Conservation (phyloP, 2,797 vertebrate species). For the Molothrus ater region DNA sequence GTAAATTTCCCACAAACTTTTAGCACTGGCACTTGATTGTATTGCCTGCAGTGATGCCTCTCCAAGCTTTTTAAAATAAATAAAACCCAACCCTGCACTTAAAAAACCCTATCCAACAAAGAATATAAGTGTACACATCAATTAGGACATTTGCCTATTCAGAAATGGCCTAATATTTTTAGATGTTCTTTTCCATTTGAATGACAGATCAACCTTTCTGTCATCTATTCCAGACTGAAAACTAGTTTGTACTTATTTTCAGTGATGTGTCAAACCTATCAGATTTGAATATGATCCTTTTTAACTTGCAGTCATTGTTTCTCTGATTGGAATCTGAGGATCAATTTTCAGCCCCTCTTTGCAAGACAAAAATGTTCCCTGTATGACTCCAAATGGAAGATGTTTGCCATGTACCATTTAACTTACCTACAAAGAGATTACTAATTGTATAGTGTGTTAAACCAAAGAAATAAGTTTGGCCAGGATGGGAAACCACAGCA, state of each 20-base stretch:
- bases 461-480: neutral
- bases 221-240: neutral
- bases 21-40: neutral
- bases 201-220: neutral
- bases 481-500: neutral
- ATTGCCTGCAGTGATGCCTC: neutral
- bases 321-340: neutral
- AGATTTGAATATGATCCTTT: neutral
- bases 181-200: neutral
- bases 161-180: neutral
- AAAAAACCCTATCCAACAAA: neutral
- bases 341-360: neutral
- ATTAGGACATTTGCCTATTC: neutral
- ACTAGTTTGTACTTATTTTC: neutral
- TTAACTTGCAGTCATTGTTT: neutral
- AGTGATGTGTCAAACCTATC: neutral
- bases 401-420: neutral
- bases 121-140: neutral
- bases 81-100: rapidly evolving
- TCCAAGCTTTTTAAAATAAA: neutral
- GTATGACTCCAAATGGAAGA: neutral
- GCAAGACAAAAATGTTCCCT: neutral
- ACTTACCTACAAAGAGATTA: neutral
- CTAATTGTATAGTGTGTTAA: neutral
- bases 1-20: neutral